These are phyloP conservation scores for Vireo altiloquus DNA, from an alignment of 2,113 vertebrate species.

Conservation along the genomic window DNA sequence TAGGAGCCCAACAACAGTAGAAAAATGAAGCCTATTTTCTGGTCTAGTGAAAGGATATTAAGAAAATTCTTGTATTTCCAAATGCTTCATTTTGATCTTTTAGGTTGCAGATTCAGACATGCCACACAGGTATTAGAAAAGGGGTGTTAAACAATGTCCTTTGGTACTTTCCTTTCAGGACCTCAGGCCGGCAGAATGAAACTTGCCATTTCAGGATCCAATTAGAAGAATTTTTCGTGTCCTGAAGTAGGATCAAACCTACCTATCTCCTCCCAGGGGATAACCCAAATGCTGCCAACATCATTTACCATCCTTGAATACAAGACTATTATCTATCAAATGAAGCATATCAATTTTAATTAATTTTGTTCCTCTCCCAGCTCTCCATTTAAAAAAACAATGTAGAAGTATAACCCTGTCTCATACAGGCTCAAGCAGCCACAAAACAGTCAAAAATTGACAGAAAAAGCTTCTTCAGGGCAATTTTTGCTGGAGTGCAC, in stretches of 20 bases:
- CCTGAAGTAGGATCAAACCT: constrained; percentile 11
- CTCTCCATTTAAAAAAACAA: neutral
- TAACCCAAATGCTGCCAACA: constrained; percentile 27
- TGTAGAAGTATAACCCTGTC: neutral
- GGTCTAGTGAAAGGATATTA: constrained; percentile 14
- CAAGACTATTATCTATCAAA: neutral
- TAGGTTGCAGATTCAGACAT: neutral
- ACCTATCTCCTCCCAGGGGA: neutral
- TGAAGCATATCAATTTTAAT: neutral
- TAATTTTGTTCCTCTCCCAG: neutral
- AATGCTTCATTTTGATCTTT: constrained; percentile 39
- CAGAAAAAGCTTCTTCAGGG: neutral
- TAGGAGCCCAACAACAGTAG: constrained; percentile 21
- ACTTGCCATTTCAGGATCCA: neutral
- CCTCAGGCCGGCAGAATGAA: neutral
- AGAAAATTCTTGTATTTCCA: constrained; percentile 28
- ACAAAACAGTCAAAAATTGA: neutral
- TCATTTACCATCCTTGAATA: neutral
- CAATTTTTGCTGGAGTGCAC: neutral
- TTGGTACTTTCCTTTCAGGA: neutral
- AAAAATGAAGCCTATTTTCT: constrained; percentile 44
- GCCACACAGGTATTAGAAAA: neutral
- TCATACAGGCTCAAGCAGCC: neutral
- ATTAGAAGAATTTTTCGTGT: constrained; percentile 17
- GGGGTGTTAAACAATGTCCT: neutral